These are phyloP conservation scores for Gymnobelideus leadbeateri DNA, from an alignment of 2,113 vertebrate species.

Conservation along the genomic window DNA sequence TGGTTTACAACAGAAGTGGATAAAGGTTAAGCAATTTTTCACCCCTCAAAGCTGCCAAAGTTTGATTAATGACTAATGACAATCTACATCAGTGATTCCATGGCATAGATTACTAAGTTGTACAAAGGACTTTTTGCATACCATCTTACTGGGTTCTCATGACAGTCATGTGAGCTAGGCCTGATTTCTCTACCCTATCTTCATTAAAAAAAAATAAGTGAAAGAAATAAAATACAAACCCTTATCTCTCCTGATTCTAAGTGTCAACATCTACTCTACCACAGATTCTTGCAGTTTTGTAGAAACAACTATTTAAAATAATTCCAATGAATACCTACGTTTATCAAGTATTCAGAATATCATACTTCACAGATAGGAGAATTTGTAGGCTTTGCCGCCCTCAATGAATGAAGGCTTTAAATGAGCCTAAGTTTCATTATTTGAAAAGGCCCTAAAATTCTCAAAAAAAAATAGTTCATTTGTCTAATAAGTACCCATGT, in stretches of 20 bases:
- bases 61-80: no score
- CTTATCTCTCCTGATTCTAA: not conserved
- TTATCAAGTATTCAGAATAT: not conserved
- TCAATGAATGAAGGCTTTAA: not conserved
- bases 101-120: not conserved
- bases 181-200: not conserved
- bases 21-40: no score
- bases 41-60: no score
- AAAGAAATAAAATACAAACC: not conserved
- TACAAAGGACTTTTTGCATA: not conserved
- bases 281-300: not conserved
- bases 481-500: not conserved
- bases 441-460: not conserved
- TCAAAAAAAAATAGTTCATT: not conserved
- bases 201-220: not conserved
- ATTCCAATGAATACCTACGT: not conserved
- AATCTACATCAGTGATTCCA: not conserved
- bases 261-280: not conserved
- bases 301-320: not conserved
- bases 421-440: not conserved
- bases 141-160: not conserved
- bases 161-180: not conserved
- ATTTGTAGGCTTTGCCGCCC: not conserved
- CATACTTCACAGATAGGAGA: not conserved
- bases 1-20: no score